Base-by-base conservation (phyloP, 30 jellyfish, hydroid and myxozoan genomes). In the Turritopsis dohrnii region DNA sequence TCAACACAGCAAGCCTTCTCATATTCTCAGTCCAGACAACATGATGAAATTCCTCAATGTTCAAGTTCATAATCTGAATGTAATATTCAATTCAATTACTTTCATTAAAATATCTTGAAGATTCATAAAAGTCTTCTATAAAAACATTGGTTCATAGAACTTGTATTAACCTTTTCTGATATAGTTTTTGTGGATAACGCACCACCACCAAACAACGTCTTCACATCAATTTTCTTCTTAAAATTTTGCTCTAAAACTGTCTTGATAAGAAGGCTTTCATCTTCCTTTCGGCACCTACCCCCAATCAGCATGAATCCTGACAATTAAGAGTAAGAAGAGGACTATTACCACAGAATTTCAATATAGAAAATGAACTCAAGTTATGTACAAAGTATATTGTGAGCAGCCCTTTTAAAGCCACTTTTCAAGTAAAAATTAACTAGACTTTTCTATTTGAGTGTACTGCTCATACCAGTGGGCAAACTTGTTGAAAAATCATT, bases 21-120 rank as follows among this genome's bases (percentile, higher is more conserved):
- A 94, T 73, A 74, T 85, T 87, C 28, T 84, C 79, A 19, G 99
- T 94, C 99, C 99, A 94, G 1, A 94, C 97, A 65, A 94, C 76
- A 84, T 94, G 99, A 22, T 79, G 84, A 81, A 94, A 94, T 18
- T 84, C 94, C 17, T 27, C 82, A 18, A 81, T 52, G 17, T 53
- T 23, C 52, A 22, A 22, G 17, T 52, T 29, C 52, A 74, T 26
- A 69, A 80, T 52, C 87, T 80, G 52, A 53, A 71, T 28, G 9
- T 16, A 27, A 69, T n/a, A n/a, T n/a, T 41, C 13, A 41, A 41
- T 41, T 41, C 13, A 3, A 41, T 41, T 41, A 5, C 60, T 41
- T 41, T 41, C 13, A 69, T 22, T 22, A 69, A 69, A 22, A 69
- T 9, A 69, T 26, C 77, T 69, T 16, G 9, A 22, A 69, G 5